Evolutionary conservation across 2,113 vertebrate genomes (phyloP).

Genomic region (Glaucidium brasilianum): DNA sequence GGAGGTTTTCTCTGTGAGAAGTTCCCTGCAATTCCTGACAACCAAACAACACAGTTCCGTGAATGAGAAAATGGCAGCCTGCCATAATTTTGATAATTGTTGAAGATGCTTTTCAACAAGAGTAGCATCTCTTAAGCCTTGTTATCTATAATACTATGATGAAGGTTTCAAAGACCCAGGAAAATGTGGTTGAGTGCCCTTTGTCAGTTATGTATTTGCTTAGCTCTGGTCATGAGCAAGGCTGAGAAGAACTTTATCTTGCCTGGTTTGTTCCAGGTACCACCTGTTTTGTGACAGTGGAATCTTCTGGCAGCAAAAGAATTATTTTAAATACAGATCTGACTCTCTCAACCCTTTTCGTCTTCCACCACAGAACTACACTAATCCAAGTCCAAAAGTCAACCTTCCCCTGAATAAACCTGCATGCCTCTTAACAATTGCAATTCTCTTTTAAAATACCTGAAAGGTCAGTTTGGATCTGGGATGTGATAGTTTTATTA

Average conservation of each 20-base stretch:
- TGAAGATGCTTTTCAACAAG: neutral
- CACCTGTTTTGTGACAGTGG: neutral
- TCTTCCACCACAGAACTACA: rapidly evolving
- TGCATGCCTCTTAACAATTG: neutral
- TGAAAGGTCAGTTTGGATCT: neutral
- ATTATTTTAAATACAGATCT: neutral
- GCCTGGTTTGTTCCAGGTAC: neutral
- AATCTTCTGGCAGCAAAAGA: neutral
- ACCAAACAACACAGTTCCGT: neutral
- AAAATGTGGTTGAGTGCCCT: neutral
- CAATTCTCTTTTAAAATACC: neutral
- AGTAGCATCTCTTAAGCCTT: neutral
- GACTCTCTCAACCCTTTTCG: neutral
- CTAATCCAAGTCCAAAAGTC: neutral
- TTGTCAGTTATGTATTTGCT: neutral
- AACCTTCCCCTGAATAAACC: neutral
- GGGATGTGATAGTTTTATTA: neutral
- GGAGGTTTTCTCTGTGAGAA: neutral
- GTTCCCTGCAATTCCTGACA: neutral
- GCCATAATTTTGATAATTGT: neutral
- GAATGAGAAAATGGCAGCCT: neutral
- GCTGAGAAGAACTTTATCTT: neutral
- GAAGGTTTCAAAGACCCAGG: neutral
- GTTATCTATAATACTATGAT: neutral
- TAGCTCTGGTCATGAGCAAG: neutral